Evolutionary conservation across 2,888 invertebrate species (phyloP).

Genomic region (Cephus pulcher): DNA sequence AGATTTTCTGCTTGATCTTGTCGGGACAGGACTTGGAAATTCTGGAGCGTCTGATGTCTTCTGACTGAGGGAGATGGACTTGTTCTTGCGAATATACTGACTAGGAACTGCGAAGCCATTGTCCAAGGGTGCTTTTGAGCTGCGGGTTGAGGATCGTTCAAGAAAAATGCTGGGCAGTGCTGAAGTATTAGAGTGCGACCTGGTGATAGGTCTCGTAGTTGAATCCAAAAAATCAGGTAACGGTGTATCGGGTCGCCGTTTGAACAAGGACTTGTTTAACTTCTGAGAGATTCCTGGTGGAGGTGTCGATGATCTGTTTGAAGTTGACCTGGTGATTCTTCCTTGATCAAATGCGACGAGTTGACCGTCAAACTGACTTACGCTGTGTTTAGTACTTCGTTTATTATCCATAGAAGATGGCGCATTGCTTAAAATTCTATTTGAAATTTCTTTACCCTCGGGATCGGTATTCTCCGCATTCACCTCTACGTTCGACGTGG

Average conservation of each 20-base stretch:
- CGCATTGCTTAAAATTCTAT: not conserved
- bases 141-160: conserved; percentile 42
- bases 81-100: conserved; percentile 32
- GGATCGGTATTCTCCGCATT: not conserved
- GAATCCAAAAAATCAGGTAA: conserved; percentile 35
- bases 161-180: conserved; percentile 7
- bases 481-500: not conserved
- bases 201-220: conserved; percentile 25
- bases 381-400: conserved; percentile 11
- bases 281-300: conserved; percentile 9
- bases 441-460: not conserved
- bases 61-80: conserved; percentile 17
- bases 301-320: conserved; percentile 12
- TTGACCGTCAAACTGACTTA: not conserved
- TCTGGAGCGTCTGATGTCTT: not conserved
- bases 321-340: conserved; percentile 36
- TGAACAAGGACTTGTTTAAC: not conserved
- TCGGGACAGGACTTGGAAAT: not conserved
- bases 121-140: conserved; percentile 39
- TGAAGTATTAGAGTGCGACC: conserved; percentile 24
- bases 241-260: conserved; percentile 52
- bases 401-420: not conserved
- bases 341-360: conserved; percentile 22
- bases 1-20: conserved; percentile 3
- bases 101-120: conserved; percentile 46